These are phyloP conservation scores for Autographa gamma DNA, from an alignment of 2,888 invertebrate species.

Conservation along the genomic window DNA sequence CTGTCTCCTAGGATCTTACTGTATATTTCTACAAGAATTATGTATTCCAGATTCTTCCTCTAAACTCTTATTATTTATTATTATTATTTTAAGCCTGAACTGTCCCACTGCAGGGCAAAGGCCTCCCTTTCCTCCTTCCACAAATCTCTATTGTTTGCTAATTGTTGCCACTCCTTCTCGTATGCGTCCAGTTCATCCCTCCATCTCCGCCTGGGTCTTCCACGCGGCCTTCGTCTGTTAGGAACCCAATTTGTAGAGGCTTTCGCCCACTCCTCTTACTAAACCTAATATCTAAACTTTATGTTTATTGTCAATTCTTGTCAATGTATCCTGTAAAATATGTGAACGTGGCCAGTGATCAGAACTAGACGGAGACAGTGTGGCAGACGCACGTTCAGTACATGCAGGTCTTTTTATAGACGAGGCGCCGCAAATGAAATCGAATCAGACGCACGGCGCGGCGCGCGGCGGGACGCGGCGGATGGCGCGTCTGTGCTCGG, in stretches of 20 bases:
- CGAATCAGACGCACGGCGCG: slow-evolving; percentile 71
- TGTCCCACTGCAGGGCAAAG: too few species aligned
- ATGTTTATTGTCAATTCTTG: not conserved
- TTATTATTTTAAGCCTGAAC: too few species aligned
- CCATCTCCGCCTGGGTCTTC: too few species aligned
- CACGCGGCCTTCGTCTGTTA: too few species aligned
- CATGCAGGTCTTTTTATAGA: slow-evolving; percentile 80
- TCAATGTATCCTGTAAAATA: slow-evolving; percentile 2
- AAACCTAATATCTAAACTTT: not conserved
- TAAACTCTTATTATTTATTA: too few species aligned
- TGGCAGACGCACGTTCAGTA: slow-evolving; percentile 72
- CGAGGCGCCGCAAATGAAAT: slow-evolving; percentile 78
- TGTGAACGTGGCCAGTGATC: slow-evolving; percentile 27
- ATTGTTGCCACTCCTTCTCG: too few species aligned
- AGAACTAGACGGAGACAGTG: slow-evolving; percentile 71
- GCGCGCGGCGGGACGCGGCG: slow-evolving; percentile 41
- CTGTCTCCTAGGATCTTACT: slow-evolving; percentile 44
- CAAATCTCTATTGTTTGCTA: too few species aligned
- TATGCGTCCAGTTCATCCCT: too few species aligned
- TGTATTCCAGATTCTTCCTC: too few species aligned
- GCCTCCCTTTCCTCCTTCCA: too few species aligned
- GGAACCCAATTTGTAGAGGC: too few species aligned
- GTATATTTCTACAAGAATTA: slow-evolving; percentile 9
- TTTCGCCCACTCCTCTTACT: too few species aligned
- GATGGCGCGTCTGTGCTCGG: slow-evolving; percentile 44